Evolutionary conservation across 1,140 invertebrate genomes (phyloP).

Genomic region (Ephestia elutella): DNA sequence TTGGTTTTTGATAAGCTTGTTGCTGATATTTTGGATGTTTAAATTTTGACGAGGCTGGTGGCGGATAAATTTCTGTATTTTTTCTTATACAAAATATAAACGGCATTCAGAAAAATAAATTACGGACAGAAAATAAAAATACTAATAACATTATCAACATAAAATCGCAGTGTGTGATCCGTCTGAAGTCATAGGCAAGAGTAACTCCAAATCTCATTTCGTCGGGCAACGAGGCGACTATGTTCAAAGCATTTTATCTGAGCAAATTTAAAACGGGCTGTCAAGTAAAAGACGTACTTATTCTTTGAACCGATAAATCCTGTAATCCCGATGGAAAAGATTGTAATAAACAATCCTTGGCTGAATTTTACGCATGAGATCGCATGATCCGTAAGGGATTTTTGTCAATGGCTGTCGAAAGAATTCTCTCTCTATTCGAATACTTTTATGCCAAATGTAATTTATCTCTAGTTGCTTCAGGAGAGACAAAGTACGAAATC

Average conservation of each 20-base stretch:
- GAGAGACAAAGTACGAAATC: no score
- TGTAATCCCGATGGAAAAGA: background rate
- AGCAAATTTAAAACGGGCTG: conserved; percentile 4
- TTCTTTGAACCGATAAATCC: background rate
- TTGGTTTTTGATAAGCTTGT: no score
- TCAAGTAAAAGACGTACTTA: background rate
- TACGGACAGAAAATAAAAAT: no score
- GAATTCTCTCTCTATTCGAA: background rate
- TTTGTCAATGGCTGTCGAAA: background rate
- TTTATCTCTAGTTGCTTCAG: background rate
- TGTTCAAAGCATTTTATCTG: background rate
- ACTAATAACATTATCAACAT: no score
- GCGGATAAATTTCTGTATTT: no score
- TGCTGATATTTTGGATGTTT: no score
- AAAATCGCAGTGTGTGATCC: no score
- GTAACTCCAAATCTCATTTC: background rate
- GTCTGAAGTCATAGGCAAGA: no score
- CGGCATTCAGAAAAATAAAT: no score
- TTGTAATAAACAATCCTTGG: conserved; percentile 9
- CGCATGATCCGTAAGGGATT: background rate
- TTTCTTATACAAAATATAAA: no score
- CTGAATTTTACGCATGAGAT: background rate
- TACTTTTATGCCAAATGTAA: background rate
- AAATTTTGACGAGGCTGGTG: no score
- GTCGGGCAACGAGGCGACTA: background rate